phyloP scores from a whole-genome alignment of 2,888 invertebrate genomes.

The Parelbella ahira region DNA sequence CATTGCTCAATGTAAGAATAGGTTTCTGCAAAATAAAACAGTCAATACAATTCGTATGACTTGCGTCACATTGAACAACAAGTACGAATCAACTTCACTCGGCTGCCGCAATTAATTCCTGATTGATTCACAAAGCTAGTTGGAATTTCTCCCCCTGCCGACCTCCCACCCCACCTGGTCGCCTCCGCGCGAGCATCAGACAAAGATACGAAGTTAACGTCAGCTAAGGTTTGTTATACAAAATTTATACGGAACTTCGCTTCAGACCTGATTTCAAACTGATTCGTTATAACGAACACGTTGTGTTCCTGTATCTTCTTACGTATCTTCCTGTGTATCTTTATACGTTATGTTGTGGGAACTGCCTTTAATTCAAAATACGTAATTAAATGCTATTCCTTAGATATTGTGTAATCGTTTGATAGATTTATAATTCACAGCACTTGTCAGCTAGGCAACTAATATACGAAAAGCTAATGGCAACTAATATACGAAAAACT shows the following conservation, averaged over 20 bases:
- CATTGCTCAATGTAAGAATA: too few species aligned
- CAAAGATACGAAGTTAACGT: constrained; percentile 75
- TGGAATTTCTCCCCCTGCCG: constrained; percentile 46
- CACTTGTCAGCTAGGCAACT: too few species aligned
- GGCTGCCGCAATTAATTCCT: constrained; percentile 66
- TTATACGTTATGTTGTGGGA: too few species aligned
- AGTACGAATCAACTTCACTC: constrained; percentile 49
- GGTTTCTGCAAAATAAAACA: too few species aligned
- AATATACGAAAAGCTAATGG: too few species aligned
- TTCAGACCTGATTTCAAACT: constrained; percentile 42
- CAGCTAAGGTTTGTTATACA: constrained; percentile 69
- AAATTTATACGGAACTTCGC: constrained; percentile 74
- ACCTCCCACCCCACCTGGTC: constrained; percentile 36
- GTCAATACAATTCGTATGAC: constrained; percentile 17
- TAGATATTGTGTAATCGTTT: too few species aligned
- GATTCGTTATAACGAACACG: constrained; percentile 37
- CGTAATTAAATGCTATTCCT: too few species aligned
- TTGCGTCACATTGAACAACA: constrained; percentile 19
- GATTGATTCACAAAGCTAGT: constrained; percentile 74
- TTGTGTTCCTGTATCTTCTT: too few species aligned
- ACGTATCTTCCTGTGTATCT: neutral
- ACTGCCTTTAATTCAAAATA: too few species aligned
- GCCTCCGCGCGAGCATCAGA: constrained; percentile 62
- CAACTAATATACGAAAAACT: too few species aligned
- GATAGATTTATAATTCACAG: too few species aligned